phyloP scores from a whole-genome alignment of 2,888 invertebrate species.

The Stenotaenia linearis region DNA sequence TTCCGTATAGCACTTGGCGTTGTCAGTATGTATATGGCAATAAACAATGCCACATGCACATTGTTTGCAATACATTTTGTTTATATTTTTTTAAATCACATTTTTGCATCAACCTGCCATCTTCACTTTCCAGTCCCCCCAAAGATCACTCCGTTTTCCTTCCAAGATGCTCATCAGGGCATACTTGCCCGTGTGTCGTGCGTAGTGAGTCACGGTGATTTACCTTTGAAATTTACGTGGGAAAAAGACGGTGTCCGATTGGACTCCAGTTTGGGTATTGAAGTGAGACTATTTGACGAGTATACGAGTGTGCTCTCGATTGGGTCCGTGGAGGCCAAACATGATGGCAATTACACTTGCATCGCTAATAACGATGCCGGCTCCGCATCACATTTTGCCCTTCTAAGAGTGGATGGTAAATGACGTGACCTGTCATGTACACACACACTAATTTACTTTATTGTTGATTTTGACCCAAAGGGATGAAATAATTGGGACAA shows the following conservation, averaged over 20 bases:
- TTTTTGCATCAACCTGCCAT: slow-evolving; percentile 26
- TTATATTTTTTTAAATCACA: neutral
- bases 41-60: neutral
- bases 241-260: slow-evolving; percentile 62
- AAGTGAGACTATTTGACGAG: slow-evolving; percentile 40
- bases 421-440: slow-evolving; percentile 13
- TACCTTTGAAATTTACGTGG: slow-evolving; percentile 72
- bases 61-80: neutral
- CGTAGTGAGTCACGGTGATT: slow-evolving; percentile 69
- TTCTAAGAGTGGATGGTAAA: slow-evolving; percentile 37
- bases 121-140: slow-evolving; percentile 36
- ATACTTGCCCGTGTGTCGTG: slow-evolving; percentile 57
- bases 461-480: slow-evolving; percentile 18
- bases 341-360: slow-evolving; percentile 37
- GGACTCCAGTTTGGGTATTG: slow-evolving; percentile 41
- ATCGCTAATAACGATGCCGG: slow-evolving; percentile 36
- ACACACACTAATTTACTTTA: neutral
- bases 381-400: slow-evolving; percentile 34
- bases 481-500: neutral
- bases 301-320: slow-evolving; percentile 36
- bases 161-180: slow-evolving; percentile 36
- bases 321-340: slow-evolving; percentile 31
- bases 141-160: slow-evolving; percentile 37
- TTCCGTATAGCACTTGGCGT: slow-evolving; percentile 6
- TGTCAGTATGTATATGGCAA: slow-evolving; percentile 3